Evolutionary conservation across 2,797 vertebrate genomes (phyloP), one percentile per base, ranked within the genome.

Genomic region (Rallus crepitans): DNA sequence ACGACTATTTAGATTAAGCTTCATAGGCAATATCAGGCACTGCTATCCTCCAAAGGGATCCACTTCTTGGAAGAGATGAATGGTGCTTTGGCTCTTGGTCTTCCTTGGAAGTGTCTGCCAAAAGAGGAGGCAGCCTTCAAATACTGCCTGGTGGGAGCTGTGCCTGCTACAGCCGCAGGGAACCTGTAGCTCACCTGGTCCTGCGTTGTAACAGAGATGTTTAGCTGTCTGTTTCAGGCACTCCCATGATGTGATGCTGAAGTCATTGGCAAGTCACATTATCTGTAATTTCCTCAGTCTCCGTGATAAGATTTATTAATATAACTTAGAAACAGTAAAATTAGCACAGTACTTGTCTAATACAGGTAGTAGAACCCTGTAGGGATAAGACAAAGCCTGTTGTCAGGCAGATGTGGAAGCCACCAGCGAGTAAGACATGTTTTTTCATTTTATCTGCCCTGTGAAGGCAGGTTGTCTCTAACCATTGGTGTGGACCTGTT

Each of bases 81-180:
- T 68, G 69, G 55, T 31, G 12, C 63, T 86, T 94, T 83, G 87
- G 77, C 81, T 80, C 45, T 82, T 77, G 37, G 25, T 84, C 87
- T 53, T 37, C 33, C 68, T 80, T 31, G 59, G 21, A 82, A 94
- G 66, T 47, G 31, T 68, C 55, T 94, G 89, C 91, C 81, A 84
- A 76, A 87, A 94, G 87, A 91, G 70, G 75, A 90, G 48, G 76
- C 50, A 39, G 45, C 84, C 72, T 79, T 76, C 60, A 94, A 91
- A 82, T 4, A 2, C 73, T 70, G 93, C 48, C 82, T 90, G 93
- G 69, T 76, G 83, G 90, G 86, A 90, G 50, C 52, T 50, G 56
- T 82, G 73, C 72, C 89, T 88, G 79, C 59, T 84, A 17, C 92
- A 95, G 90, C 88, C 90, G 90, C 92, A 89, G 86, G 86, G 70